Base-by-base conservation (phyloP, 2,113 vertebrate species). In the Otis tarda region DNA sequence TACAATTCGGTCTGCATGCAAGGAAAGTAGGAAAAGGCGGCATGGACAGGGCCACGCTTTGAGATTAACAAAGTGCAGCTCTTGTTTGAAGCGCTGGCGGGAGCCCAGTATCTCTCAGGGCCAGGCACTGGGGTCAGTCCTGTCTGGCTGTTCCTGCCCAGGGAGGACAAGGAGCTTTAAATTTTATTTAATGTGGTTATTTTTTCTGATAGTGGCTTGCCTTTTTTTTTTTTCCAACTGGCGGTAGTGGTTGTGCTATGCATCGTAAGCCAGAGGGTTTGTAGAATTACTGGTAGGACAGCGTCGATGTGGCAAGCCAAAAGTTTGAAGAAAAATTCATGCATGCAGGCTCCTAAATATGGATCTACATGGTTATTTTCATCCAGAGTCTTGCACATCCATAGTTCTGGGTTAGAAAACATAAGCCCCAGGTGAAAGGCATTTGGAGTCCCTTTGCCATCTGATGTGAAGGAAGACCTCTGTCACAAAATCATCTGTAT, bases 311-410 rank as follows among this genome's bases (percentile, higher is more conserved):
- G 93, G 92, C 93, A 97, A 96, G 94, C 94, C 96, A 96, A 79
- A 96, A 96, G 94, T 96, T 94, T 96, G 87, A 87, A 94, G 95
- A 84, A 82, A 96, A 96, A 95, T 70, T 95, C 91, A 89, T 94
- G 81, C 87, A 95, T 96, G 83, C 78, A 93, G 77, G 83, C 74
- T 94, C 94, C 96, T 96, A 97, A 96, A 97, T 96, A 96, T 95
- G 94, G 96, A 96, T 95, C 94, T 93, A 50, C 77, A 76, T 43
- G 45, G 94, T 92, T 97, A 97, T 96, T 96, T 96, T 95, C 94
- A 97, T 89, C 87, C 91, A 73, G 91, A 94, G 96, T 96, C 93
- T 96, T 96, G 93, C 94, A 96, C 96, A 96, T 96, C 95, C 70
- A 70, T 89, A 83, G 91, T 91, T 95, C 81, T 94, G 67, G 94